These are phyloP conservation scores for Acleris cristana DNA, from an alignment of 2,888 invertebrate genomes.

Conservation along the genomic window DNA sequence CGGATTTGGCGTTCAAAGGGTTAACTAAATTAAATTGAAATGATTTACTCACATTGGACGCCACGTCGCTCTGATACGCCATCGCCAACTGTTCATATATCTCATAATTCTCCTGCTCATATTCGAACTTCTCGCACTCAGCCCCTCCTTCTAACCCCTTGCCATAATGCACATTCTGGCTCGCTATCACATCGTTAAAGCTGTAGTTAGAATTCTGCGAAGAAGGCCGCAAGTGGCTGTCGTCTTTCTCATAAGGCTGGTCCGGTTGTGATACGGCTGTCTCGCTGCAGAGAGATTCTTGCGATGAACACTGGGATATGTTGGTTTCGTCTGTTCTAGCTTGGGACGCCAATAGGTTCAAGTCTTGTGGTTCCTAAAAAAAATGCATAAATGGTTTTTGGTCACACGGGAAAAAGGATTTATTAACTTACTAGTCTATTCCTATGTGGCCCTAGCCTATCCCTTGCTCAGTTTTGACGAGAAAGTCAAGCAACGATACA, in stretches of 20 bases:
- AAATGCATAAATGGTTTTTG: not conserved
- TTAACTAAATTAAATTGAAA: too few species aligned
- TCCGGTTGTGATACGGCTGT: conserved; percentile 41
- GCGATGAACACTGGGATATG: conserved; percentile 64
- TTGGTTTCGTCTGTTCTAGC: conserved; percentile 53
- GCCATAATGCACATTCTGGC: conserved; percentile 51
- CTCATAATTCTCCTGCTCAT: conserved; percentile 67
- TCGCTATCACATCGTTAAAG: conserved; percentile 71
- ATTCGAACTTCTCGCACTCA: conserved; percentile 56
- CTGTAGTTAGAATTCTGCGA: conserved; percentile 73
- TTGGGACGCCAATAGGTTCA: conserved; percentile 21
- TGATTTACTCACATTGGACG: conserved; percentile 59
- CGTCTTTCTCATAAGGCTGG: conserved; percentile 64
- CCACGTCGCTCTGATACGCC: conserved; percentile 77
- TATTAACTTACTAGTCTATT: too few species aligned
- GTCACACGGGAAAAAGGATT: not conserved
- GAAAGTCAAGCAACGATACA: too few species aligned
- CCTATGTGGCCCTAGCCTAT: too few species aligned
- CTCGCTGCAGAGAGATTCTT: conserved; percentile 59
- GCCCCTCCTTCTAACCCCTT: conserved; percentile 47
- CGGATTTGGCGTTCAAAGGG: too few species aligned
- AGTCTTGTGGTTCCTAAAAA: conserved; percentile 41
- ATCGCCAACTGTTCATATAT: conserved; percentile 76
- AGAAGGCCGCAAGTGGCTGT: conserved; percentile 68
- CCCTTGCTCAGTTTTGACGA: too few species aligned